These are phyloP conservation scores for Scelioninae gen. 2 DNA, from an alignment of 2,888 invertebrate species.

Conservation along the genomic window DNA sequence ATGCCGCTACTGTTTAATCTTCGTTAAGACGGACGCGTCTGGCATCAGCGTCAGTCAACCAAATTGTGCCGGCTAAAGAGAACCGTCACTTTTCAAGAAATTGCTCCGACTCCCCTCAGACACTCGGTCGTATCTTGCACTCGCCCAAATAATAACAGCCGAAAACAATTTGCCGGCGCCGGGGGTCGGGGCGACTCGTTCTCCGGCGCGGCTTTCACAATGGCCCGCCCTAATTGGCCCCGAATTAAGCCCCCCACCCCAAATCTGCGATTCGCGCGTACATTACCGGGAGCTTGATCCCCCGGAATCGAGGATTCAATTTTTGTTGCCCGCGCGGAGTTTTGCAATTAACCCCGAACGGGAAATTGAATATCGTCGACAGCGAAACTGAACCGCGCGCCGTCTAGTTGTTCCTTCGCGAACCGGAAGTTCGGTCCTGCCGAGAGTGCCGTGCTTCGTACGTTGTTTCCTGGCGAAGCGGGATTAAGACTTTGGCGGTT, in stretches of 20 bases:
- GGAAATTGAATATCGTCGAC: conserved; percentile 42
- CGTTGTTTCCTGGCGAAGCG: no score
- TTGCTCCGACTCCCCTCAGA: conserved; percentile 58
- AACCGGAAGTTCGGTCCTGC: no score
- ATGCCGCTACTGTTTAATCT: conserved; percentile 72
- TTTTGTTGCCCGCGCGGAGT: conserved; percentile 19
- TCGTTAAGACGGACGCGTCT: conserved; percentile 67
- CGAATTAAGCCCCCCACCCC: conserved; percentile 49
- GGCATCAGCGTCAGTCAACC: conserved; percentile 60
- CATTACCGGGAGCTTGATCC: conserved; percentile 49
- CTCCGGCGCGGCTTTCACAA: conserved; percentile 45
- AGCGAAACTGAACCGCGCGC: no score
- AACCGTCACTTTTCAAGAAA: conserved; percentile 63
- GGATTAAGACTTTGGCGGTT: no score
- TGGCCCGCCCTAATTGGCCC: conserved; percentile 51
- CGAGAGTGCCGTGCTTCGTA: no score
- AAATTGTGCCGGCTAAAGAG: conserved; percentile 60
- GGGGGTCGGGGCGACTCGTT: conserved; percentile 56
- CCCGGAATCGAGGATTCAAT: conserved; percentile 36
- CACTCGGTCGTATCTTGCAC: conserved; percentile 47
- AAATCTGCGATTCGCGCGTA: conserved; percentile 58
- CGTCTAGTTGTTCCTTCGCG: no score
- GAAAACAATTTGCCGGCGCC: conserved; percentile 59
- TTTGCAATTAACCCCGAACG: conserved; percentile 15
- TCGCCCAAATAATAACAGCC: conserved; percentile 58